Evolutionary conservation across 1,140 invertebrate genomes (phyloP), one percentile per base, ranked within the genome.

Genomic region (Lucilia sericata): DNA sequence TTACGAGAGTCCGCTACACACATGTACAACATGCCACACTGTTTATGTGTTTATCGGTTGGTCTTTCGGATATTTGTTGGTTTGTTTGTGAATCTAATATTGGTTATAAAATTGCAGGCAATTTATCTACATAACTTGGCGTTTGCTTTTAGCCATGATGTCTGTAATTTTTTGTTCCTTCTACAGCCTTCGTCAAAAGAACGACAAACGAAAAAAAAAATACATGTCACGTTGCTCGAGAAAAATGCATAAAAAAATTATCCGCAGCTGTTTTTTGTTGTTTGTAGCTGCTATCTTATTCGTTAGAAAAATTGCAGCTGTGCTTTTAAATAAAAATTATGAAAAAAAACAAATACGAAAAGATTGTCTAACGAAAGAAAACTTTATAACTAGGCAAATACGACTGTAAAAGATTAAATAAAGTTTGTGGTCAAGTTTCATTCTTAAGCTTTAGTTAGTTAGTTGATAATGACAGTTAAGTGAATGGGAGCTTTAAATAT

Each of bases 121-220:
- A 80, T 80, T 80, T 80, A 80, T 80, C 76, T 80, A 80, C 76
- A 51, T 80, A 51, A 49, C 76, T 80, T 80, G 76, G 76, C 76
- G 76, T 80, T 80, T 80, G 76, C 76, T 80, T 80, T 80, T 80
- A 80, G 76, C 76, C 76, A 80, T 80, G 76, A 80, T 80, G 76
- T 80, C 76, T 80, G 76, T 80, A 21, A n/a, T 25, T 49, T 47
- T 80, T 80, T 70, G 3, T 30, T 30, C 25, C 25, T 25, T 21
- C 19, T 70, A n/a, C n/a, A 19, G 65, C 65, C 65, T 70, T 70
- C 65, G 21, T 70, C 19, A 25, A 60, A 30, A 60, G 14, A 60
- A 42, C 42, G 5, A 42, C 42, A 7, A 42, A 42, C 5, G 5
- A 42, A n/a, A 14, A 60, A 80, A 80, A 80, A 21, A 80, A 42